Evolutionary conservation across 1,140 invertebrate genomes (phyloP).

Genomic region (Eriosoma lanigerum): DNA sequence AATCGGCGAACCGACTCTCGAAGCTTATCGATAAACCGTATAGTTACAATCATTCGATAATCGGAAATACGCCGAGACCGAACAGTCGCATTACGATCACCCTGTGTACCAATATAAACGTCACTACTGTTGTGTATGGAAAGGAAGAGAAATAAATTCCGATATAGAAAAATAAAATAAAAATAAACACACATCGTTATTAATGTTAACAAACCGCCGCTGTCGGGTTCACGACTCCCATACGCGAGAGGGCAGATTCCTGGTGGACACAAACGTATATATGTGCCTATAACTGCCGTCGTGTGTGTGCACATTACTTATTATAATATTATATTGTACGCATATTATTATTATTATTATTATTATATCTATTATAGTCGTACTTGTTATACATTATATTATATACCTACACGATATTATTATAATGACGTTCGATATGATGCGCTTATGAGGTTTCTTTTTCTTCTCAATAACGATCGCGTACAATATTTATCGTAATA

Average conservation of each 20-base stretch:
- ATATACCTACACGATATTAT: not conserved
- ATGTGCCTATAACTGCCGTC: not conserved
- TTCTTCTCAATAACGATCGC: not conserved
- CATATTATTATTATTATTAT: too few species aligned
- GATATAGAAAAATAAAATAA: not conserved
- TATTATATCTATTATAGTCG: too few species aligned
- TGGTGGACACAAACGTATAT: not conserved
- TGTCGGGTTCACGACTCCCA: slow-evolving; percentile 3
- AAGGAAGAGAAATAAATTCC: not conserved
- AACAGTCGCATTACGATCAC: too few species aligned
- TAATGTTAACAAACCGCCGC: not conserved
- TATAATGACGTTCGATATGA: slow-evolving; percentile 9
- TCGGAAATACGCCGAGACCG: too few species aligned
- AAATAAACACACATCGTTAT: slow-evolving; percentile 9
- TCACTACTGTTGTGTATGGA: not conserved
- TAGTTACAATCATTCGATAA: too few species aligned
- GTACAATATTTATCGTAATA: too few species aligned
- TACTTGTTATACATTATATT: not conserved
- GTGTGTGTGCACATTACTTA: not conserved
- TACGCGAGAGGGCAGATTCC: slow-evolving; percentile 22
- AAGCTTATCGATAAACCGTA: too few species aligned
- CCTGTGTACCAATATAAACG: too few species aligned
- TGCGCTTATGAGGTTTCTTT: slow-evolving; percentile 37
- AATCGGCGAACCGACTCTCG: too few species aligned
- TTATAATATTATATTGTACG: too few species aligned